Percentiles rank a stretch among this genome's conserved stretches.
phyloP scores from a whole-genome alignment of 2,113 vertebrate species.

The Zingel zingel region DNA sequence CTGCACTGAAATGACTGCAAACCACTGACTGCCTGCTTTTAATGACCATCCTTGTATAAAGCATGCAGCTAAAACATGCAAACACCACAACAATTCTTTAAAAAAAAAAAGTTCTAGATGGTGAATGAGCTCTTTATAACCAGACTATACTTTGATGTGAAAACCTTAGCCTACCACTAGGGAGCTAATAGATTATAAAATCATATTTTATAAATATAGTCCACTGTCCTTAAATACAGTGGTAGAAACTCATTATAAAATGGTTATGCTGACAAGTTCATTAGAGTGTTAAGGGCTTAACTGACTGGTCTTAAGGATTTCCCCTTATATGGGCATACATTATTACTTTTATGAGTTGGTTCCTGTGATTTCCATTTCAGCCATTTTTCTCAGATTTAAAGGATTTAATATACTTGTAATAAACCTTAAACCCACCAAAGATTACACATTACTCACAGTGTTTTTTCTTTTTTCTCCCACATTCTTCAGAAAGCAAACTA shows the following conservation, averaged over 20 bases:
- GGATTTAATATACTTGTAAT: not conserved
- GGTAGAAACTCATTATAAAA: constrained; percentile 40
- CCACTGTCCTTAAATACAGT: constrained; percentile 16
- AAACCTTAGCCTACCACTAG: constrained; percentile 3
- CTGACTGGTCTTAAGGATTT: constrained; percentile 13
- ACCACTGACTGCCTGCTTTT: not conserved
- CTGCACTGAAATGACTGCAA: not conserved
- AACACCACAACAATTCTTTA: not conserved
- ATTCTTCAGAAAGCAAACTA: constrained; percentile 91
- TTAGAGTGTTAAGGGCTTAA: constrained; percentile 46
- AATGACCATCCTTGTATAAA: not conserved
- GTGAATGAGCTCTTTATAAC: not conserved
- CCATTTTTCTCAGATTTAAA: not conserved
- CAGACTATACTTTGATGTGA: not conserved
- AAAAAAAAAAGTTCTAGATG: not conserved
- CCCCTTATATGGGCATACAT: constrained; percentile 47
- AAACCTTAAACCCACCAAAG: not conserved
- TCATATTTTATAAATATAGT: constrained; percentile 53
- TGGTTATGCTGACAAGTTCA: constrained; percentile 59
- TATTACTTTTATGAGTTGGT: not conserved
- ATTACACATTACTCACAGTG: no score
- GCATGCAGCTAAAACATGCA: not conserved
- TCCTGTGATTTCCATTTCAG: constrained; percentile 9
- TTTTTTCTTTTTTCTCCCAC: not conserved
- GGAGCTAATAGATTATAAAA: constrained; percentile 12